Conservation (phyloP, 2,888 invertebrate species). For the Drosophila barbarae region DNA sequence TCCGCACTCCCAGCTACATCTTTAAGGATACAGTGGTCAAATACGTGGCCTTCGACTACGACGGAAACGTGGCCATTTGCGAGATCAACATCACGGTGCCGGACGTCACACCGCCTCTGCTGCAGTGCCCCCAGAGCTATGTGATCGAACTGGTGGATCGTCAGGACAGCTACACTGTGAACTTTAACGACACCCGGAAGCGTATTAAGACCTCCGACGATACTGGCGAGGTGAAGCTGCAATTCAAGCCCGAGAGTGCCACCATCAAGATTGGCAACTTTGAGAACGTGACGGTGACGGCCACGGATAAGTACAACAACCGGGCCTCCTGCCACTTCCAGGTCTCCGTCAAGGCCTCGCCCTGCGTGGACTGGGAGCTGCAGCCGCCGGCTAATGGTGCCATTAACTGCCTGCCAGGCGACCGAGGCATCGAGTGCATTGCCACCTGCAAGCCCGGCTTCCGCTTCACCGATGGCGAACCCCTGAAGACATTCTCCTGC, state of each 20-base stretch:
- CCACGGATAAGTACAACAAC: slow-evolving; percentile 92
- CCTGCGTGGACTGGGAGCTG: slow-evolving; percentile 96
- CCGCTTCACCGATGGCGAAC: slow-evolving; percentile 94
- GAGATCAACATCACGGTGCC: slow-evolving; percentile 97
- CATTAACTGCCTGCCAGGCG: slow-evolving; percentile 91
- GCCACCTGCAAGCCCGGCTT: slow-evolving; percentile 94
- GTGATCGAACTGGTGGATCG: slow-evolving; percentile 94
- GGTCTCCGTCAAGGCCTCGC: slow-evolving; percentile 94
- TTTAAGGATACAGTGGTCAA: slow-evolving; percentile 95
- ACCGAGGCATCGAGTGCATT: slow-evolving; percentile 90
- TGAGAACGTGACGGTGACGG: slow-evolving; percentile 94
- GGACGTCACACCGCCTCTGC: slow-evolving; percentile 93
- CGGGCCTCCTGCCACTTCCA: slow-evolving; percentile 95
- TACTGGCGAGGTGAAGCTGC: slow-evolving; percentile 91
- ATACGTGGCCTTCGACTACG: slow-evolving; percentile 97
- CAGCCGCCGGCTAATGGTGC: slow-evolving; percentile 93
- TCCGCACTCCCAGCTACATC: slow-evolving; percentile 91
- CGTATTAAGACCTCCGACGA: slow-evolving; percentile 92
- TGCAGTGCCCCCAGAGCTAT: slow-evolving; percentile 96
- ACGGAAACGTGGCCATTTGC: slow-evolving; percentile 98
- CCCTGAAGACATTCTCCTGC: slow-evolving; percentile 92
- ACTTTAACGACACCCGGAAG: slow-evolving; percentile 93
- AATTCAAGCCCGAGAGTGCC: slow-evolving; percentile 90
- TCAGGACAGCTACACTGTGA: slow-evolving; percentile 93
- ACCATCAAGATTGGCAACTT: slow-evolving; percentile 91